Conservation (phyloP, 1,140 invertebrate species). For the Hycleus phaleratus region DNA sequence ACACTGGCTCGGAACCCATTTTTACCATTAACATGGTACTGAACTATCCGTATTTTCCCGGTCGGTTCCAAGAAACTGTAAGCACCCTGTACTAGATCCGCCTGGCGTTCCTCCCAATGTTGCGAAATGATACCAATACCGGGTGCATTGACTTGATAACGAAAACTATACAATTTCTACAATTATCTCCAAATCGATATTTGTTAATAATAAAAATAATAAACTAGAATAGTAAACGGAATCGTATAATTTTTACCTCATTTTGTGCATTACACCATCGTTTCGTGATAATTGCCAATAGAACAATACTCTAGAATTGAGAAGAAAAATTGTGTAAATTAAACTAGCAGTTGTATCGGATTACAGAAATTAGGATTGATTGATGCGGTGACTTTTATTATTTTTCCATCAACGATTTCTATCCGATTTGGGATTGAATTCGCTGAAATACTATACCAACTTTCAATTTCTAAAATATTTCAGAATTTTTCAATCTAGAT, state of each 20-base stretch:
- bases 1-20: conserved; percentile 44
- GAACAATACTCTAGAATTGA: conserved; percentile 12
- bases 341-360: no score
- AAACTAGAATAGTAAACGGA: neutral
- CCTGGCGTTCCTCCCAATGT: conserved; percentile 42
- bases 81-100: conserved; percentile 40
- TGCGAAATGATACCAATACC: conserved; percentile 35
- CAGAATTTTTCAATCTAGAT: no score
- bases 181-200: conserved; percentile 3
- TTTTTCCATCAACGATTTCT: no score
- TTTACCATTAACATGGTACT: conserved; percentile 43
- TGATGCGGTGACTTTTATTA: no score
- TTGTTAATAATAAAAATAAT: neutral
- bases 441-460: no score
- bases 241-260: conserved; percentile 6
- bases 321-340: neutral
- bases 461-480: no score
- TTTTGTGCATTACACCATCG: conserved; percentile 12
- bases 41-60: conserved; percentile 43
- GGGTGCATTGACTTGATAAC: conserved; percentile 42
- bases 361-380: no score
- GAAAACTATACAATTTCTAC: conserved; percentile 42
- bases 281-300: conserved; percentile 8
- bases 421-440: no score
- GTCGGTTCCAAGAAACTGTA: conserved; percentile 45